Base-by-base conservation (phyloP, 2,888 invertebrate species). In the Steinernema carpocapsae region DNA sequence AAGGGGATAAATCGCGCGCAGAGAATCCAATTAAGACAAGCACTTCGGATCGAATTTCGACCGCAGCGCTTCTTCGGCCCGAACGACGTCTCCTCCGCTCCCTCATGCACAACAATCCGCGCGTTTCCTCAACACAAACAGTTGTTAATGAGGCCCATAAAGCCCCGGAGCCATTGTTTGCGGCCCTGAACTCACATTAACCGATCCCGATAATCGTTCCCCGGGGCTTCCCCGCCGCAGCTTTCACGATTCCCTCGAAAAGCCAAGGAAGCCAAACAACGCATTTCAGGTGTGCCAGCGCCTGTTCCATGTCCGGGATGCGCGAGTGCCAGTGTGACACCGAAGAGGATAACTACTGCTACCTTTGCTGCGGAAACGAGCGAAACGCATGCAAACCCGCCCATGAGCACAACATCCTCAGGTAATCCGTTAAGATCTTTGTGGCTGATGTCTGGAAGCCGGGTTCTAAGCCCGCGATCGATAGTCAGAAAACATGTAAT, bases 321-420 rank as follows among this genome's bases (percentile, higher is more conserved):
- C 78, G 79, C 64, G 83, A 83, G 72, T 87, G 87, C 71, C 80
- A 82, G 19, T 87, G 87, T 72, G 85, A 88, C 74, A 78, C 77
- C 0, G 86, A 87, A 73, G 86, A 87, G 76, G 87, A 87, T 79
- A 82, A 84, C 76, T 87, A 86, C 76, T 87, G 87, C 77, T 87
- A 87, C 76, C 77, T 88, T 37, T 87, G 87, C 74, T 87, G 87
- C 71, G 87, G 87, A 32, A 86, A 82, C 72, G 79, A 79, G 59
- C 73, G 82, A 37, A 76, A 84, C 73, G 79, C 79, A 42, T 87
- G 87, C 76, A 76, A 79, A 59, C 84, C 87, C 0, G 87, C 87
- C 6, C 88, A 88, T 76, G 80, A 84, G 59, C 85, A 86, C 76
- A 80, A 79, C 70, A 87, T 87, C 45, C 79, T 86, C 46, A 79